These are phyloP conservation scores for Gobius niger DNA, from an alignment of 2,113 vertebrate genomes.

Conservation along the genomic window DNA sequence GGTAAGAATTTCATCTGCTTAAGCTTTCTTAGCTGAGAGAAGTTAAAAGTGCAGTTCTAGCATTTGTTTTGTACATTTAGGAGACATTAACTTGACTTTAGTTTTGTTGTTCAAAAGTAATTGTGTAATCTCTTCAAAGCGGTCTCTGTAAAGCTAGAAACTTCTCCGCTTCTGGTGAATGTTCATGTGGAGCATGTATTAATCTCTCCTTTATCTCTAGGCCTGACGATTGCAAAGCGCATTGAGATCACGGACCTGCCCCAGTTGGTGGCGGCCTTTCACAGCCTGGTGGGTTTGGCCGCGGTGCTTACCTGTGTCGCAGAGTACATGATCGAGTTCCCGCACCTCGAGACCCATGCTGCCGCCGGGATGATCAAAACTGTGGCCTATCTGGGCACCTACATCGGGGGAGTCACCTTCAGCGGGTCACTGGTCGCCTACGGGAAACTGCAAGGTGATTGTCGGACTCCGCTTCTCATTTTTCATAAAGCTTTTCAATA, in stretches of 20 bases:
- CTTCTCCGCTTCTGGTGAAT: no score
- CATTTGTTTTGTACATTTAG: no score
- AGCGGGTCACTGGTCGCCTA: conserved; percentile 76
- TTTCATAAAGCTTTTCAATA: no score
- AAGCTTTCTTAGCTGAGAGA: no score
- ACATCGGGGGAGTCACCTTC: conserved; percentile 78
- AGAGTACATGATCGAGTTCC: conserved; percentile 76
- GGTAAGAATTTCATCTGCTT: conserved; percentile 36
- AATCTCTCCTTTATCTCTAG: conserved; percentile 45
- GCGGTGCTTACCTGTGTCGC: conserved; percentile 74
- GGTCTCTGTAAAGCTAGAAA: no score
- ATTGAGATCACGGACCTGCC: conserved; percentile 81
- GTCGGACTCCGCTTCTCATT: conserved; percentile 12
- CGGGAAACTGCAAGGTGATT: conserved; percentile 74
- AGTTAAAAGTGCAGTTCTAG: no score
- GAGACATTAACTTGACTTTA: no score
- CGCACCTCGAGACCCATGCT: conserved; percentile 72
- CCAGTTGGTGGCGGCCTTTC: conserved; percentile 82
- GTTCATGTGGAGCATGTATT: no score
- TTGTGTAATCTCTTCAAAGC: no score
- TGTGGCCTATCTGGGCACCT: conserved; percentile 75
- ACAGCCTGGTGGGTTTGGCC: conserved; percentile 78
- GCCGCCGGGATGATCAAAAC: conserved; percentile 73
- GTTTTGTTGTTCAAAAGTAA: no score
- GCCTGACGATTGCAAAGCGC: conserved; percentile 81